Percentiles rank a stretch among this genome's conserved stretches.
These are phyloP conservation scores for Halesus radiatus DNA, from an alignment of 1,140 invertebrate genomes.

Conservation along the genomic window DNA sequence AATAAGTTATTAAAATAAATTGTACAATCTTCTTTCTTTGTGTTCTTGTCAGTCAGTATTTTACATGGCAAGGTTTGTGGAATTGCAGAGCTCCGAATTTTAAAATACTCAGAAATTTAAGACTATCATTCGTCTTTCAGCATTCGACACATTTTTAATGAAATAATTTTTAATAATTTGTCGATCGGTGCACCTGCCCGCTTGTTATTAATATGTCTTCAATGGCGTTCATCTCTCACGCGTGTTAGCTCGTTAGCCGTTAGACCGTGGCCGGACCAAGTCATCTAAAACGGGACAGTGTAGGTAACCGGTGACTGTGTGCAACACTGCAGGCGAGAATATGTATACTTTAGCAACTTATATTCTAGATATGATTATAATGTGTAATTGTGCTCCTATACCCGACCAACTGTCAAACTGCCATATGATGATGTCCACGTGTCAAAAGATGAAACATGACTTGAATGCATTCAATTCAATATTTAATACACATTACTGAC, in stretches of 20 bases:
- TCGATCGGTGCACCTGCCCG: background rate
- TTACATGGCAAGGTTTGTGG: no score
- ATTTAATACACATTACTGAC: conserved; percentile 20
- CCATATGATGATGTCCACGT: conserved; percentile 23
- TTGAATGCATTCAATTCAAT: conserved; percentile 23
- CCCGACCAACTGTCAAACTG: conserved; percentile 7
- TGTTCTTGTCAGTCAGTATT: no score
- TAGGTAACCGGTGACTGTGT: background rate
- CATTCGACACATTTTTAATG: no score
- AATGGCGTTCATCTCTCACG: conserved; percentile 15
- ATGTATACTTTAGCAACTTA: no score
- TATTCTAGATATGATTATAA: no score
- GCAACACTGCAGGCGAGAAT: no score
- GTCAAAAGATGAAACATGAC: conserved; percentile 25
- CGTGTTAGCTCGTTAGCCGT: conserved; percentile 1
- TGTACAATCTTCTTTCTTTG: no score
- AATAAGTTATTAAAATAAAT: no score
- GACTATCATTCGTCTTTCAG: no score
- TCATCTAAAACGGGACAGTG: conserved; percentile 19
- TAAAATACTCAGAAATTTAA: no score
- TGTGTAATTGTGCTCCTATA: no score
- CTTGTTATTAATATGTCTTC: background rate
- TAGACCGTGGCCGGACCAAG: background rate
- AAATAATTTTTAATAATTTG: background rate
- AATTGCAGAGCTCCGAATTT: no score